Evolutionary conservation across 92 coral and sea anemone genomes (phyloP).

Genomic region (Porites rus): DNA sequence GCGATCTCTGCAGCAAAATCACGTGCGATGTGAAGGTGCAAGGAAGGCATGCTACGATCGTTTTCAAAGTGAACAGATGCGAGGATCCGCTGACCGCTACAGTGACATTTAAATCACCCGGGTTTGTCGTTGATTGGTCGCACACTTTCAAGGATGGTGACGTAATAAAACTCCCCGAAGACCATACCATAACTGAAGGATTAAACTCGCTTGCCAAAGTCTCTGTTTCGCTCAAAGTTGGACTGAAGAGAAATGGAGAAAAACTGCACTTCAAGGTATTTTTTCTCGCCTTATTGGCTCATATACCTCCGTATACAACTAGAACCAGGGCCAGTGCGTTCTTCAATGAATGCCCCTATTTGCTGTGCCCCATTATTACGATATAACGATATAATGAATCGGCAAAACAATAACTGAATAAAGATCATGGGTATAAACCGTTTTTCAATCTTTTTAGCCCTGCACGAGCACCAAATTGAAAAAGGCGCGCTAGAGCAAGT

Average conservation of each 20-base stretch:
- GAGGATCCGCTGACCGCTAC: constrained; percentile 59
- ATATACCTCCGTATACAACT: no score
- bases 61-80: constrained; percentile 49
- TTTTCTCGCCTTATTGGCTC: not conserved
- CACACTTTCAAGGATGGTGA: constrained; percentile 51
- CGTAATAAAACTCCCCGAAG: constrained; percentile 16
- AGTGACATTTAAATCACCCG: constrained; percentile 36
- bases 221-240: constrained; percentile 27
- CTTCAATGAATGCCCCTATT: no score
- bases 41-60: constrained; percentile 24
- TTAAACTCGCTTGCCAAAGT: not conserved
- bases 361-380: no score
- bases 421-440: no score
- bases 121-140: constrained; percentile 46
- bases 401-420: no score
- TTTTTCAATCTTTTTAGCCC: no score
- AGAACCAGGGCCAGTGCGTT: no score
- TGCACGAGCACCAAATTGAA: no score
- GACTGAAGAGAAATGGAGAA: constrained; percentile 15
- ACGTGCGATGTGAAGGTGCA: constrained; percentile 31
- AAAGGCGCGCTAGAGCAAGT: no score
- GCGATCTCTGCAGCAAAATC: constrained; percentile 55
- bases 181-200: not conserved
- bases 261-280: constrained; percentile 42
- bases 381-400: no score